Base-by-base conservation (phyloP, 1,140 invertebrate genomes). In the Caenorhabditis tropicalis region DNA sequence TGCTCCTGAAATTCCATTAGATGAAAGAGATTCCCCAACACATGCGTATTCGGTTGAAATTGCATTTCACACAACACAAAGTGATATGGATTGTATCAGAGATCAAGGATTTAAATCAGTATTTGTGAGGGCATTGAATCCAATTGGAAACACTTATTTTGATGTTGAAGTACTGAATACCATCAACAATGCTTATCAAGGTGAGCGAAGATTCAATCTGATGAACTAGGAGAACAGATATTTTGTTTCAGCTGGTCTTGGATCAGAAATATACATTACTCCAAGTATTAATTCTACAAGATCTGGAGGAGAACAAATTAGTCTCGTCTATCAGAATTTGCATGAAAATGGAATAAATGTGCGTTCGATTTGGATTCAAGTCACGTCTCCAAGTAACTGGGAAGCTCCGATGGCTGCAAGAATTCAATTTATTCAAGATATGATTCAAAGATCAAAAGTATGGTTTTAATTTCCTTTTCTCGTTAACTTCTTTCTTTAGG, bases 311-410 rank as follows among this genome's bases (percentile, higher is more conserved):
- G 49, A 49, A 2, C 46, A 81, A 81, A 24, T 81, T 12, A 53
- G n/a, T 24, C 6, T 51, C 0, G 46, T 39, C 16, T 33, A 33
- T 33, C 27, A 81, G 10, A 51, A 81, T 31, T 36, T 81, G 46
- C 46, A 2, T 33, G 49, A 15, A 6, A 53, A 53, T 51, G 46
- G 79, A 53, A 81, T 81, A 1, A 51, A 49, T 53, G 49, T 81
- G n/a, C 33, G 79, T 27, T 81, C 79, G 1, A 49, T 81, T 31
- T 81, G 79, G 79, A 81, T 81, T 53, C 79, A 81, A 53, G 79
- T 81, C 7, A 46, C 39, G 7, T 74, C 65, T 43, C 65, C 65
- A n/a, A 74, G 27, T 15, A 74, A 39, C 19, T 74, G 65, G 65
- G 21, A 31, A 29, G 46, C 36, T 0, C 65, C 65, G n/a, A 74